phyloP scores from a whole-genome alignment of 2,797 vertebrate species.

The Buceros bicornis region DNA sequence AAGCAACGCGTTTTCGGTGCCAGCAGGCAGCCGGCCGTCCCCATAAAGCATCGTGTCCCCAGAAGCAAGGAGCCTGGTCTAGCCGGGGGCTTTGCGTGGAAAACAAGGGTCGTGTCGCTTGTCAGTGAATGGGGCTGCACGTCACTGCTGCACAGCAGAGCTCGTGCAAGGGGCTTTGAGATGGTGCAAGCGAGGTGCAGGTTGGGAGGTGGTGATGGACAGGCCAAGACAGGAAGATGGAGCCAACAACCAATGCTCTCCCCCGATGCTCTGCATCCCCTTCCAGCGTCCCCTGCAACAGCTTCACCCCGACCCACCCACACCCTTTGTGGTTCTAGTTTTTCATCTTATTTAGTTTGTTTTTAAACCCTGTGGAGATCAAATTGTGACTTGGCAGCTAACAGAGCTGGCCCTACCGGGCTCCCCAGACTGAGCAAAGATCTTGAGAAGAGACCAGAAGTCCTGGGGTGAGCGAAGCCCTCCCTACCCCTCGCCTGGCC shows the following conservation, averaged over 20 bases:
- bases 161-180: background rate
- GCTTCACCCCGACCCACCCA: conserved; percentile 31
- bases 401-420: background rate
- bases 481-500: conserved; percentile 49
- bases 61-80: background rate
- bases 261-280: background rate
- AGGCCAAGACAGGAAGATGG: background rate
- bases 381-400: conserved; percentile 51
- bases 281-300: background rate
- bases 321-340: background rate
- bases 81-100: background rate
- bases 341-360: conserved; percentile 12
- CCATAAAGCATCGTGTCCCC: background rate
- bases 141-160: background rate
- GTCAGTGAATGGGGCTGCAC: fast-evolving
- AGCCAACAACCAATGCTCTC: background rate
- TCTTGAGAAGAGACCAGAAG: conserved; percentile 64
- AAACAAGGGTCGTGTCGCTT: background rate
- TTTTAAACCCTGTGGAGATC: conserved; percentile 47
- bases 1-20: background rate
- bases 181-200: background rate
- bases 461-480: conserved; percentile 43
- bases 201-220: conserved; percentile 3
- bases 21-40: background rate
- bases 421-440: conserved; percentile 35